A percentile compares a stretch with the other conserved stretches of the same genome.
Conservation (phyloP, 30 jellyfish, hydroid and myxozoan genomes). For the Hydractinia echinata region DNA sequence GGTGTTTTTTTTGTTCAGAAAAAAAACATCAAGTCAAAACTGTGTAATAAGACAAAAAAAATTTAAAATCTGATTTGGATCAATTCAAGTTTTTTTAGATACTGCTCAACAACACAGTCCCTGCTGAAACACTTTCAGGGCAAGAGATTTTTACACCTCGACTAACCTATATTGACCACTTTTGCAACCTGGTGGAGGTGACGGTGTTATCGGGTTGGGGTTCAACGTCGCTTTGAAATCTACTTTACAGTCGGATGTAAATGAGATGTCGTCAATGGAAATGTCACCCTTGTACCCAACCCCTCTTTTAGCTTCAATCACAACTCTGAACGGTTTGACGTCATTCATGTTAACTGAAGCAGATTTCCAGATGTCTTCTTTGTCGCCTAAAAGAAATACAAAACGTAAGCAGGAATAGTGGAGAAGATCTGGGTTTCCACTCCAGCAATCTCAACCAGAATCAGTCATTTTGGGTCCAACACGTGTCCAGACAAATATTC, state of each 20-base stretch:
- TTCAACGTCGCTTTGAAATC: slow-evolving; percentile 77
- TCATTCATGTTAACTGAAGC: slow-evolving; percentile 44
- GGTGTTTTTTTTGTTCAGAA: too few species aligned
- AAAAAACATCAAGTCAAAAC: too few species aligned
- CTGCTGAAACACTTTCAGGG: too few species aligned
- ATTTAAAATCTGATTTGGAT: too few species aligned
- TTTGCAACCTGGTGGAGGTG: slow-evolving; percentile 95
- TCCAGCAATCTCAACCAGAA: too few species aligned
- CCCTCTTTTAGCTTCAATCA: slow-evolving; percentile 90
- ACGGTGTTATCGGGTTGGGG: slow-evolving; percentile 56
- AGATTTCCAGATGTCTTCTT: slow-evolving; percentile 86
- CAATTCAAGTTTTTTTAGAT: too few species aligned
- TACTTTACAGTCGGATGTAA: slow-evolving; percentile 93
- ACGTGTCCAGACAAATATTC: too few species aligned
- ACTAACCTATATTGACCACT: slow-evolving; percentile 82
- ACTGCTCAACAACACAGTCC: too few species aligned
- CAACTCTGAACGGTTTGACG: slow-evolving; percentile 56
- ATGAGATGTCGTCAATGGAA: slow-evolving; percentile 90
- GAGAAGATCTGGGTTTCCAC: too few species aligned
- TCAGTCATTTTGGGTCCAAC: too few species aligned
- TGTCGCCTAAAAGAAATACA: slow-evolving; percentile 52
- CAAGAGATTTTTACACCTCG: too few species aligned
- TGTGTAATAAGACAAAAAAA: too few species aligned
- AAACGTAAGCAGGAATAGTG: not conserved
- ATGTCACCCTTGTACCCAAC: slow-evolving; percentile 67